Base-by-base conservation (phyloP, 2,888 invertebrate genomes). In the Plagodis pulveraria region DNA sequence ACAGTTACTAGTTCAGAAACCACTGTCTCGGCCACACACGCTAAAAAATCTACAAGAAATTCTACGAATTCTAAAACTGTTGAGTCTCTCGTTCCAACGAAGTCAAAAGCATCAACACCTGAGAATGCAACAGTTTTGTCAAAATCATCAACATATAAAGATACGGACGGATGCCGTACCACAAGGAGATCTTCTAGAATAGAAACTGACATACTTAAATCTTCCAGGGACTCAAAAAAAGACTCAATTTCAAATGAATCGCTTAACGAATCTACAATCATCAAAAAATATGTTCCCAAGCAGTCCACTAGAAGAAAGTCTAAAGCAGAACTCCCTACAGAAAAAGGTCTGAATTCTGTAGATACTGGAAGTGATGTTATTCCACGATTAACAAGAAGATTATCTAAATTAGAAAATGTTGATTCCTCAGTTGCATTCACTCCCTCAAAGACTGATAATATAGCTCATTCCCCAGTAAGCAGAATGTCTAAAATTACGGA, bases 381-480 rank as follows among this genome's bases (percentile, higher is more conserved):
- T 43, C 5, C 50, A 38, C 41, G 45, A 5, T 32, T 38, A 36
- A 59, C 32, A 6, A 54, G 11, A 42, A 49, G 6, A 6, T 34
- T 2, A 9, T 9, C 41, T 12, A 58, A 58, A 35, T 5, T 40
- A 12, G 50, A 43, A 50, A 34, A 47, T n/a, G 41, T 51, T 11
- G 46, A 34, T 34, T 7, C 34, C 40, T 33, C 22, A 34, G 33
- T 7, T 22, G n/a, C 41, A 12, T 12, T 6, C 10, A 45, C 44
- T 33, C 10, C 43, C 11, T 0, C 2, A 42, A 42, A 8, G 11
- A 42, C 12, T 12, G 12, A 11, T 42, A 12, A 9, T n/a, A 41
- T 10, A 41, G 9, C 41, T 9, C 10, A 2, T 41, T 41, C 6
- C 7, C 7, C 10, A 36, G 36, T 36, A 36, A 6, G 8, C 6